Evolutionary conservation across 2,113 vertebrate genomes (phyloP), one percentile per base, ranked within the genome.

Genomic region (Phalacrocorax aristotelis): DNA sequence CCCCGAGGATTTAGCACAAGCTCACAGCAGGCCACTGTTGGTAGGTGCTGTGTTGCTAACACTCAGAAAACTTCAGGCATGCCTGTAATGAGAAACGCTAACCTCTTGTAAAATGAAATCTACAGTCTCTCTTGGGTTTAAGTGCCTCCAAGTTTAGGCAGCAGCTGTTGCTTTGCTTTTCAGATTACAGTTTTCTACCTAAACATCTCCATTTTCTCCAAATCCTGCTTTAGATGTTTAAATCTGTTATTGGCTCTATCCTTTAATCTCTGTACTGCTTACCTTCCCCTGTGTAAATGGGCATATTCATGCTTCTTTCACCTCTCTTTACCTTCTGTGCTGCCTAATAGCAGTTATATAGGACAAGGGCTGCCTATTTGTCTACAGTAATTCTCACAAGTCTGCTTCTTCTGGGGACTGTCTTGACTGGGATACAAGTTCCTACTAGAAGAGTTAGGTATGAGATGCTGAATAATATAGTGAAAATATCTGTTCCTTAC

Each of bases 161-260:
- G 42, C 55, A 87, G 93, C 69, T 93, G 72, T 70, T 92, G 42
- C 86, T 95, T 95, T 94, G 52, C 57, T 95, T 92, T 69, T 91
- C 57, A 78, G 65, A 71, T 93, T 89, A 48, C n/a, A 71, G 9
- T 78, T 93, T 90, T 82, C 68, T 83, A 72, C 72, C 60, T 75
- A 60, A 91, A 83, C 60, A 51, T 84, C 69, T 87, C 51, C 3
- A 87, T 91, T 91, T 96, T 84, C 80, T 79, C 60, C 26, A 78
- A 83, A 79, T 91, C 57, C 51, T 79, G 42, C 52, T 91, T 96
- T 64, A 84, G 77, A 40, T 84, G 44, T 84, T 92, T 68, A 84
- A 81, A 79, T 91, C 29, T 0, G 0, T 75, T 84, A 48, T 68
- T 87, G 44, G 26, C 38, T 89, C 27, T 81, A 12, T 27, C 34